Conservation (phyloP, 2,888 invertebrate species). For the Sceliomorpha sp. region DNA sequence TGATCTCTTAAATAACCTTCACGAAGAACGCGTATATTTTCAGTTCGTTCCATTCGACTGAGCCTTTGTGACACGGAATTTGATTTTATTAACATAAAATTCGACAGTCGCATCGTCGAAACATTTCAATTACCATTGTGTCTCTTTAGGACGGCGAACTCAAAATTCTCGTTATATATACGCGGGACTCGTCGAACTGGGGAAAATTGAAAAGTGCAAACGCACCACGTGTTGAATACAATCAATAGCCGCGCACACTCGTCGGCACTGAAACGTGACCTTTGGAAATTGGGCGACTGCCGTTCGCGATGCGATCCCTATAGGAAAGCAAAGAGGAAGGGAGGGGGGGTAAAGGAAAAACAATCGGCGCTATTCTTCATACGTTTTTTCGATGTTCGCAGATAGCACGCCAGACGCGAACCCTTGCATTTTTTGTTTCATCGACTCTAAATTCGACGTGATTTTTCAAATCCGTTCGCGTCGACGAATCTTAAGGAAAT, state of each 20-base stretch:
- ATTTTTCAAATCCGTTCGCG: too few species aligned
- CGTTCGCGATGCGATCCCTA: slow-evolving; percentile 41
- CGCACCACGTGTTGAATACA: slow-evolving; percentile 55
- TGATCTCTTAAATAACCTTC: too few species aligned
- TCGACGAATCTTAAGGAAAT: slow-evolving; percentile 22
- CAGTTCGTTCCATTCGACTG: too few species aligned
- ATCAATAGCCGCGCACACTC: slow-evolving; percentile 51
- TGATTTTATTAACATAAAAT: too few species aligned
- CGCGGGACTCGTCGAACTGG: slow-evolving; percentile 18
- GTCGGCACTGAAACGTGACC: slow-evolving; percentile 55
- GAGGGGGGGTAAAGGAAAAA: slow-evolving; percentile 18
- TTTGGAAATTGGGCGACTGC: slow-evolving; percentile 52
- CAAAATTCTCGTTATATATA: slow-evolving; percentile 44
- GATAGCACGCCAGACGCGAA: slow-evolving; percentile 24
- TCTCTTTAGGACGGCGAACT: slow-evolving; percentile 8
- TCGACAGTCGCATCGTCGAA: slow-evolving; percentile 6
- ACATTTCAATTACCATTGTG: slow-evolving; percentile 8
- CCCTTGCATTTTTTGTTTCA: slow-evolving; percentile 33
- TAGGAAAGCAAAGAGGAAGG: slow-evolving; percentile 28
- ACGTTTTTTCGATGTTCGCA: slow-evolving; percentile 31
- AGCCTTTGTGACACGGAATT: too few species aligned
- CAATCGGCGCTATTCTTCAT: slow-evolving; percentile 37
- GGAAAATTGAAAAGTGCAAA: slow-evolving; percentile 54
- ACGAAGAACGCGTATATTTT: too few species aligned
- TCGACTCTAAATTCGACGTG: slow-evolving; percentile 17